Conservation (phyloP, 2,888 invertebrate genomes). For the Electrophaes corylata region DNA sequence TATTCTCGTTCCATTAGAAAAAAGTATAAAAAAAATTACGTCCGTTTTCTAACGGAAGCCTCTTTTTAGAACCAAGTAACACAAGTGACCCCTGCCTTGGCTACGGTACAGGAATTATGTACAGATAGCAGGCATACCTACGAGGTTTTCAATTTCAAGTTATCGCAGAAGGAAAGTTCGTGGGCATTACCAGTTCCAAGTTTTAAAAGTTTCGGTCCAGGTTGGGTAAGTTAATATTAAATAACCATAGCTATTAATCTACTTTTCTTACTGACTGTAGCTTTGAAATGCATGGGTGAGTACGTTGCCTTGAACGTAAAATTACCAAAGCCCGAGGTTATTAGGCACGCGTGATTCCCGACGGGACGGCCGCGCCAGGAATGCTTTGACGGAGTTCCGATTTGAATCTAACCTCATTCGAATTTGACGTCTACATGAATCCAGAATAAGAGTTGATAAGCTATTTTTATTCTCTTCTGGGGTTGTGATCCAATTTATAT, state of each 20-base stretch:
- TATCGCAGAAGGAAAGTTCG: slow-evolving; percentile 13
- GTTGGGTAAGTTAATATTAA: too few species aligned
- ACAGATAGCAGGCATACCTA: slow-evolving; percentile 24
- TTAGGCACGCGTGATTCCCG: slow-evolving; percentile 1
- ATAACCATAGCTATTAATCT: too few species aligned
- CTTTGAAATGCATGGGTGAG: background rate
- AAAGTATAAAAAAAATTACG: too few species aligned
- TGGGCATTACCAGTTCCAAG: background rate
- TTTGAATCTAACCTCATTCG: slow-evolving; percentile 23
- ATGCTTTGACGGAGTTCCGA: slow-evolving; percentile 18
- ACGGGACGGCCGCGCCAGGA: slow-evolving; percentile 9
- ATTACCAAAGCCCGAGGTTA: slow-evolving; percentile 6
- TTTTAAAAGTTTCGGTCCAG: background rate
- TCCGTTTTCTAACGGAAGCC: background rate
- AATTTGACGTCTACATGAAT: background rate
- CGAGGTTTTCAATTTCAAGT: slow-evolving; percentile 33
- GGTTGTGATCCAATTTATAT: too few species aligned
- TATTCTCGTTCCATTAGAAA: too few species aligned
- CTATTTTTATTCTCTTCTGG: too few species aligned
- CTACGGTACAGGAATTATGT: slow-evolving; percentile 21
- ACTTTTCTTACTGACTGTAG: too few species aligned
- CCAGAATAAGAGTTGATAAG: background rate
- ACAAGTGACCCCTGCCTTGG: slow-evolving; percentile 28
- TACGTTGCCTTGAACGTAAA: background rate
- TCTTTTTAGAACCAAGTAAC: background rate